Evolutionary conservation across 2,888 invertebrate species (phyloP), one percentile per base, ranked within the genome.

Genomic region (Netelia melanura): DNA sequence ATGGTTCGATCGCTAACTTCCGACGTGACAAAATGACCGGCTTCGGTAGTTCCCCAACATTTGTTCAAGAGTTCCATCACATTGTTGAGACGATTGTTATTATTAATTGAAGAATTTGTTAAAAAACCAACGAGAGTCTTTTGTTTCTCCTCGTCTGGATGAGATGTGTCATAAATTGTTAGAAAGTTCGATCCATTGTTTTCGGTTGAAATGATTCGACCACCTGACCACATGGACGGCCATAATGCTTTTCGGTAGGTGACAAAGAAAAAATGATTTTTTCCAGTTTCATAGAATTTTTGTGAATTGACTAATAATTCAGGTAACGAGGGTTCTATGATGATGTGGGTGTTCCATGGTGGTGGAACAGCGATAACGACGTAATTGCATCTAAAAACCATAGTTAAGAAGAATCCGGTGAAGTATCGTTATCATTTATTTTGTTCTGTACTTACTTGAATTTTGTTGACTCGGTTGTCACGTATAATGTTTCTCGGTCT

Each of bases 311-410:
- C 52, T 2, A 88, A 65, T 44, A 72, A 68, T 52, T 76, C 17
- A 1, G 86, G 86, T 62, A 85, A 56, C 0, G 78, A 6, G 23
- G 90, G 86, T 43, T 90, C 83, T 56, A 90, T 86, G 1, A 25
- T 43, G 21, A 92, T 90, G n/a, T 56, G 56, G 14, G 38, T 62
- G 52, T 84, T 89, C 43, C 85, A 80, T 0, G 88, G 87, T 1
- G 92, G 91, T 25, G 92, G 90, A 9, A 90, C 87, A 0, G 91
- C 90, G 21, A 92, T 64, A 10, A 91, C 83, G 9, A 89, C 90
- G 56, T 88, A 89, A 52, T 87, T 79, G 76, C 91, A 92, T 85
- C 91, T 92, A 38, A 30, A 65, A 64, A 38, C 8, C 6, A 21
- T 23, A 10, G 64, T 43, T 43, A 48, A 25, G 52, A 25, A 74